Percentiles rank a stretch among this genome's conserved stretches.
Evolutionary conservation across 2,888 invertebrate species (phyloP).

Genomic region (Chydorus sphaericus): DNA sequence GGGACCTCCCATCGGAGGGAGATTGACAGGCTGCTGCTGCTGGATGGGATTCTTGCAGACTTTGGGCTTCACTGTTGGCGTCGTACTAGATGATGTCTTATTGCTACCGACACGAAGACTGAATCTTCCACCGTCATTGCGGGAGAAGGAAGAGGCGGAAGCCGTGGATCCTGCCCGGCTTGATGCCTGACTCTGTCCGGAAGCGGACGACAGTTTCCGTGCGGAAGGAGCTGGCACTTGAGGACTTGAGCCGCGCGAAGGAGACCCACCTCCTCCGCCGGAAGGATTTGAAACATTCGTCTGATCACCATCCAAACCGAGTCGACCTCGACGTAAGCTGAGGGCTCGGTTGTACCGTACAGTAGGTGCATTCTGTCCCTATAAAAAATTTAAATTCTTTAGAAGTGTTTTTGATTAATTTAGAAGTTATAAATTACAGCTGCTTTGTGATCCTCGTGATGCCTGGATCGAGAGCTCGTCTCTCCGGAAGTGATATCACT

Average conservation of each 20-base stretch:
- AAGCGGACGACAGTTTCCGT: not conserved
- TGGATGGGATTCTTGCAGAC: constrained; percentile 17
- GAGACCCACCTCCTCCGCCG: constrained; percentile 24
- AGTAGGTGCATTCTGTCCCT: not conserved
- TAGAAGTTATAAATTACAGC: not conserved
- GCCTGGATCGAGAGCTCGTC: constrained; percentile 21
- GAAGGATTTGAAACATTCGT: not conserved
- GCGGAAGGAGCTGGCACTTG: constrained; percentile 13
- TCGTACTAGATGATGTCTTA: not conserved
- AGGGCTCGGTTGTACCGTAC: constrained; percentile 52
- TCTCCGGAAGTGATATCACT: constrained; percentile 32
- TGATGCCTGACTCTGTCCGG: constrained; percentile 3
- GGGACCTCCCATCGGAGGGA: not conserved
- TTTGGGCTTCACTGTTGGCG: not conserved
- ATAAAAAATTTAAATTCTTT: not conserved
- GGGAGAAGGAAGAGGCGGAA: constrained; percentile 29
- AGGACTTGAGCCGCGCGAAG: constrained; percentile 15
- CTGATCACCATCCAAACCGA: constrained; percentile 29
- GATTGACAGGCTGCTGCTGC: constrained; percentile 14
- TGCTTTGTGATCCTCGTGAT: constrained; percentile 6
- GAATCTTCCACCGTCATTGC: constrained; percentile 46
- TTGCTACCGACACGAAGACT: constrained; percentile 36
- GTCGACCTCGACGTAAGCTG: constrained; percentile 46
- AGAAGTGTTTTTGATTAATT: not conserved
- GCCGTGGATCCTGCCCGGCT: constrained; percentile 17